Conservation (phyloP, 1,140 invertebrate genomes). For the Ooceraea biroi region DNA sequence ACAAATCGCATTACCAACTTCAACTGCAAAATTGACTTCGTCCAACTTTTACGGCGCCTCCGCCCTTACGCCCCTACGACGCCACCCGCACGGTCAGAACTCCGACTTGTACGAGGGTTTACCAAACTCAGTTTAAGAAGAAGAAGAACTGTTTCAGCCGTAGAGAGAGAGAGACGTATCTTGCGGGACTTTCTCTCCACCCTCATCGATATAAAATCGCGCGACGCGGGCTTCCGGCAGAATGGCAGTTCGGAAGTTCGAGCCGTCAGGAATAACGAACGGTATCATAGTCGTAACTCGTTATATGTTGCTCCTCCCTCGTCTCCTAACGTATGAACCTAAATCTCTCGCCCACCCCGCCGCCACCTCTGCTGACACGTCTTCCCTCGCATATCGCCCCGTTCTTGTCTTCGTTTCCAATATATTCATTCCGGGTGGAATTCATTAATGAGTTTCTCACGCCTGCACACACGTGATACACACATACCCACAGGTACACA, state of each 20-base stretch:
- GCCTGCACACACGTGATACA: slow-evolving; percentile 1
- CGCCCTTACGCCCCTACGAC: slow-evolving; percentile 78
- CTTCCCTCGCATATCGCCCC: neutral
- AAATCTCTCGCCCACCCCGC: neutral
- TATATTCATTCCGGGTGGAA: slow-evolving; percentile 29
- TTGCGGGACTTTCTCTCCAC: slow-evolving; percentile 73
- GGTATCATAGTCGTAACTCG: slow-evolving; percentile 60
- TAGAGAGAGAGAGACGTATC: slow-evolving; percentile 77
- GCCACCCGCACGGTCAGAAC: slow-evolving; percentile 81
- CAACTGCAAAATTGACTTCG: slow-evolving; percentile 86
- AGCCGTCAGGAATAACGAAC: slow-evolving; percentile 73
- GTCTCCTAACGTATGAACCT: neutral
- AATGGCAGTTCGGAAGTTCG: slow-evolving; percentile 80
- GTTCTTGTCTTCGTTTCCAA: neutral
- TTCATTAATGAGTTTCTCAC: slow-evolving; percentile 44
- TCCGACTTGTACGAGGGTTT: slow-evolving; percentile 85
- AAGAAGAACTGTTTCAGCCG: slow-evolving; percentile 83
- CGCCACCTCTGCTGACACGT: neutral
- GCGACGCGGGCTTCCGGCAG: slow-evolving; percentile 73
- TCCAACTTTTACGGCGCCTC: slow-evolving; percentile 85
- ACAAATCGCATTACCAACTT: slow-evolving; percentile 86
- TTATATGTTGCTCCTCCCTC: slow-evolving; percentile 32
- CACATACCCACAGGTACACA: no score
- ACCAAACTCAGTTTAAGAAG: slow-evolving; percentile 86
- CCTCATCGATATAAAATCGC: slow-evolving; percentile 81